phyloP scores from a whole-genome alignment of 2,113 vertebrate genomes.

The Archocentrus centrarchus region DNA sequence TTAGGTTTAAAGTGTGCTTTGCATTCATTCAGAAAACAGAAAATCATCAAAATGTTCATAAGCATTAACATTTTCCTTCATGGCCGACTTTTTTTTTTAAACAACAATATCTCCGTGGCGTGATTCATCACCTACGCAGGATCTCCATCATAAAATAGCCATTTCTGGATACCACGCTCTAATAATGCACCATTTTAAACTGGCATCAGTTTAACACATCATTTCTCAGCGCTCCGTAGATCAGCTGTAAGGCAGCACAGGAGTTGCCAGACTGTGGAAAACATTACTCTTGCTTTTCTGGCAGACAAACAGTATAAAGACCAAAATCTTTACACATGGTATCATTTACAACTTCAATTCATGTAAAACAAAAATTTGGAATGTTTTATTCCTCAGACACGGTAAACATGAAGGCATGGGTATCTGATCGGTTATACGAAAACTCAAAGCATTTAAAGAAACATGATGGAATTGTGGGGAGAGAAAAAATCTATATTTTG shows the following conservation, averaged over 20 bases:
- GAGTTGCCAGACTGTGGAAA: background rate
- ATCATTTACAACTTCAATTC: background rate
- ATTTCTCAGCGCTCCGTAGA: background rate
- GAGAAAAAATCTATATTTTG: background rate
- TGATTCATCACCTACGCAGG: background rate
- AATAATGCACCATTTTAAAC: background rate
- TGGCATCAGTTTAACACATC: background rate
- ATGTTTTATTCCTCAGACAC: background rate
- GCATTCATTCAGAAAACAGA: background rate
- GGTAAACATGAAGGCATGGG: fast-evolving
- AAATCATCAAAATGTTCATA: background rate
- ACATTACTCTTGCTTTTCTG: background rate
- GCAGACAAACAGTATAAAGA: background rate
- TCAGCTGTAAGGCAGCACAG: background rate
- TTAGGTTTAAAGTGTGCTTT: background rate
- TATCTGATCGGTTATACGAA: background rate
- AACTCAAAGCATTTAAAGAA: background rate
- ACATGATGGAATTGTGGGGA: background rate
- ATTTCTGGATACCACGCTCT: background rate
- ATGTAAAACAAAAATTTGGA: background rate
- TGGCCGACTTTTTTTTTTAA: background rate
- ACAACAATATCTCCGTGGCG: background rate
- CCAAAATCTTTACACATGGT: background rate
- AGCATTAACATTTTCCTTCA: background rate
- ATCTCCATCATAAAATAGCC: background rate